Evolutionary conservation across 2,113 vertebrate species (phyloP).

Genomic region (Hydropotes inermis): DNA sequence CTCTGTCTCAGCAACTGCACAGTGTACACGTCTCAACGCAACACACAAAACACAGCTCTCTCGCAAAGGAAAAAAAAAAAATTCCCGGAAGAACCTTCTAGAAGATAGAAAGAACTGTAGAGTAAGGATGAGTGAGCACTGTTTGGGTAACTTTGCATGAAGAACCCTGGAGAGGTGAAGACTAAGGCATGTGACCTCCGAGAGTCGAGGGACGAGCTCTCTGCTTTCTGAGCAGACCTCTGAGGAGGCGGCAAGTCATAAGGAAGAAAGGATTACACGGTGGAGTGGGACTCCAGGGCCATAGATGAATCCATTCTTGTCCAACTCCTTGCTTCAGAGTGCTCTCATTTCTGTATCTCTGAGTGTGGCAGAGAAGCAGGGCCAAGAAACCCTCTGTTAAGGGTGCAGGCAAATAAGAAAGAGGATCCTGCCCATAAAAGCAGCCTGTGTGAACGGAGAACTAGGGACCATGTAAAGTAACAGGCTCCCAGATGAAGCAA

Average conservation of each 20-base stretch:
- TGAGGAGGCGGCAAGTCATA: neutral
- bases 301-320: neutral
- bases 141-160: neutral
- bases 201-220: neutral
- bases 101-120: neutral
- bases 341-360: neutral
- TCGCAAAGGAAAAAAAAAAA: neutral
- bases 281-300: neutral
- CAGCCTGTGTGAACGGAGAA: neutral
- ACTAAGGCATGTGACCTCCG: neutral
- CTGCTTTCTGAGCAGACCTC: neutral
- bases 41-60: neutral
- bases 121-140: neutral
- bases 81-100: neutral
- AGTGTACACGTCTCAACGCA: neutral
- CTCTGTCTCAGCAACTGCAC: neutral
- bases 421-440: neutral
- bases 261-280: neutral
- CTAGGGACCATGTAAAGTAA: neutral
- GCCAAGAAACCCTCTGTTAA: neutral
- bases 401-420: neutral
- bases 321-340: neutral
- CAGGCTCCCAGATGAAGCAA: neutral
- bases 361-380: neutral
- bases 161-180: neutral